Evolutionary conservation across 2,113 vertebrate genomes (phyloP).

Genomic region (Dunckerocampus dactyliophorus): DNA sequence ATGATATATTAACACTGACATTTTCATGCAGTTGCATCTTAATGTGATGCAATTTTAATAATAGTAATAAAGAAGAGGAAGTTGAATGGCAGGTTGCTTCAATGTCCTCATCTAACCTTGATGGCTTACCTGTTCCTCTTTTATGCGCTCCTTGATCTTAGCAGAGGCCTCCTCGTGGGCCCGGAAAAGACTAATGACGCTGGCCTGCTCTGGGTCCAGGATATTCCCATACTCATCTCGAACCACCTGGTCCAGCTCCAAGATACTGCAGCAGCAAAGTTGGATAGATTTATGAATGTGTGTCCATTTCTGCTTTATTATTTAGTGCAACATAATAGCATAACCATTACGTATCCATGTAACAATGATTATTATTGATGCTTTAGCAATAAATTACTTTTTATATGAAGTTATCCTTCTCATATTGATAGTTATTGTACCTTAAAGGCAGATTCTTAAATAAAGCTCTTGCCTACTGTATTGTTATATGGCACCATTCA

Average conservation of each 20-base stretch:
- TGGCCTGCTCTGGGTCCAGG: constrained; percentile 88
- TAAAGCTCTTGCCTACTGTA: too few relatives aligned
- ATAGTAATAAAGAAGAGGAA: not conserved
- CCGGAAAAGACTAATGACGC: constrained; percentile 90
- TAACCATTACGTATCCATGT: not conserved
- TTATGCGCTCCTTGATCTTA: constrained; percentile 91
- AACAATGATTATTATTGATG: not conserved
- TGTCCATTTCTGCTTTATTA: not conserved
- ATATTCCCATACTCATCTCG: constrained; percentile 92
- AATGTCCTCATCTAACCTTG: not conserved
- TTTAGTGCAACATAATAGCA: not conserved
- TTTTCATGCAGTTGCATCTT: not conserved
- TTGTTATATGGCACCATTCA: not conserved
- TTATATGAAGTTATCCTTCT: too few relatives aligned
- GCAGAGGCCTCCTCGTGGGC: constrained; percentile 88
- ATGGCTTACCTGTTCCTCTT: constrained; percentile 84
- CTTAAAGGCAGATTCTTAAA: too few relatives aligned
- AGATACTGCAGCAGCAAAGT: constrained; percentile 72
- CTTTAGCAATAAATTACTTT: not conserved
- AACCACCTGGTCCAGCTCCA: constrained; percentile 90
- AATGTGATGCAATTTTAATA: not conserved
- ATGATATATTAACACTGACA: not conserved
- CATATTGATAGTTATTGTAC: too few relatives aligned
- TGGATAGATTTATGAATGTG: not conserved
- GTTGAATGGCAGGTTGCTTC: too few relatives aligned